Base-by-base conservation (phyloP, 2,888 invertebrate species). In the Scelioninae gen. 2 region DNA sequence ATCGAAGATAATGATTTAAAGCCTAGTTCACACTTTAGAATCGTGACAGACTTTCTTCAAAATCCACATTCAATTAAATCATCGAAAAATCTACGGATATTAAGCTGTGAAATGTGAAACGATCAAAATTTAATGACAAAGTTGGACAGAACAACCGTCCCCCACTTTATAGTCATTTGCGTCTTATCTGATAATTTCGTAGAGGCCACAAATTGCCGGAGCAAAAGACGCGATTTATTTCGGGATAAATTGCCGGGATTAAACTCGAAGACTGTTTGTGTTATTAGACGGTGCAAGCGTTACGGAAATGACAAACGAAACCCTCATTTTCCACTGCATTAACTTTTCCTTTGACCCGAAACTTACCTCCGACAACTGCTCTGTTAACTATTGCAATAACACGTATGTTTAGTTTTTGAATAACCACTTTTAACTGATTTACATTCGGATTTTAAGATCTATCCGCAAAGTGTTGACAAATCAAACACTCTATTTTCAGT, bases 251-350 rank as follows among this genome's bases (percentile, higher is more conserved):
- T 71, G 18, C 19, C 13, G 33, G 58, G 58, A 71, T 71, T 71
- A 71, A 64, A 71, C 58, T 71, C 7, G 64, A 64, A 65, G 64
- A 71, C 53, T 52, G 71, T 71, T 63, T 57, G 57, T 64, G 58
- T 71, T 71, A 65, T 58, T 65, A 70, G 46, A 64, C 45, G 50
- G 50, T 33, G 43, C 52, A 70, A 70, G 58, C 58, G 45, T 53
- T 65, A 55, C 65, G 53, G 65, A 63, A 72, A 72, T 72, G 72
- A 72, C 65, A 72, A 72, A 72, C 65, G 65, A 72, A 72, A 65
- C 60, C 72, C 72, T 65, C 72, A 72, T 72, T 72, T 72, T 72
- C 72, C 60, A 65, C 35, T 48, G 57, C 65, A 65, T 72, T 72
- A 65, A 71, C 71, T 65, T 45, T 60, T 55, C 46, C 46, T 65